Base-by-base conservation (phyloP, 2,113 vertebrate species). In the Pardalotus punctatus region DNA sequence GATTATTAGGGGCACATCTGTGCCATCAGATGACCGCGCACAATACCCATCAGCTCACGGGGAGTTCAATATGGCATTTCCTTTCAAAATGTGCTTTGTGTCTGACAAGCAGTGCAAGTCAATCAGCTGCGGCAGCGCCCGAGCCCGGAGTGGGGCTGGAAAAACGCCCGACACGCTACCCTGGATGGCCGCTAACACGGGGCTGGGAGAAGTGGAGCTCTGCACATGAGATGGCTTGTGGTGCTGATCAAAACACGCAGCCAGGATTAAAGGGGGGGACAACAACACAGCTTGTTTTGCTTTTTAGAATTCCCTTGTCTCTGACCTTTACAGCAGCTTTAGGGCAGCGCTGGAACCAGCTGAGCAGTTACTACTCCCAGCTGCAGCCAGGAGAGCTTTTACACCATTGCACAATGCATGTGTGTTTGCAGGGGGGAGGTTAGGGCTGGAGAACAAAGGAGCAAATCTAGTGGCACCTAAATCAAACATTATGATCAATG, bases 1-100 rank as follows among this genome's bases (percentile, higher is more conserved):
- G 94, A 96, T 94, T 96, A 95, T 86, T 96, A 94, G 96, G 90
- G 94, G 57, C 92, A 95, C 95, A 97, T 97, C 96, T 97, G 95
- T 96, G 94, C 90, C 96, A 93, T 95, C 92, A 92, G 93, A 95
- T 90, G 94, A 93, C 93, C 29, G 80, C 45, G 82, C 86, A 86
- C 93, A 95, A 95, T 92, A 92, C 88, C 94, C 96, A 94, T 95
- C 90, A 83, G 54, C 96, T 93, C 94, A 56, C 69, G 48, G 82
- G 92, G 92, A 94, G 86, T 81, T 96, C 93, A 96, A 91, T 95
- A 96, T 69, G 95, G 80, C 93, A 95, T 88, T 96, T 95, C 88
- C 96, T 96, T 96, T 97, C 88, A 81, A 42, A 90, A 95, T 28
- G 79, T 72, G 94, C 88, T 93, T 90, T 96, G 90, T 94, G 94